Evolutionary conservation across 2,888 invertebrate species (phyloP), one percentile per base, ranked within the genome.

Genomic region (Acrocera orbiculus): DNA sequence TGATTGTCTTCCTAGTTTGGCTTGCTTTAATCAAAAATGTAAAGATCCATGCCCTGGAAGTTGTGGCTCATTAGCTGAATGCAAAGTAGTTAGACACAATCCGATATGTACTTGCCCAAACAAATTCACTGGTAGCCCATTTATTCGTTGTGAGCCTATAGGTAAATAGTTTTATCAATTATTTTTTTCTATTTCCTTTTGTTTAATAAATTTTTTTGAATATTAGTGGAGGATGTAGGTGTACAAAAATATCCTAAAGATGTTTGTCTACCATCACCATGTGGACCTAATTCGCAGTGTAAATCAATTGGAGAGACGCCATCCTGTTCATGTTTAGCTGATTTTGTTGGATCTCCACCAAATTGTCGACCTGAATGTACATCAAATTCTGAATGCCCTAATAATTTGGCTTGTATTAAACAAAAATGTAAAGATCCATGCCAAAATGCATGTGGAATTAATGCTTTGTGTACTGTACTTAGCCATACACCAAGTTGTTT

Each of bases 361-460:
- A 72, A 74, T 40, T 78, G 78, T 49, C 64, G 73, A 46, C 78
- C 78, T 5, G 77, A 79, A 60, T 81, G 81, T 52, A 67, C 75
- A 10, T 66, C 69, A 3, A 79, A 71, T 53, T 66, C 73, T 19
- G 80, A 80, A 54, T 81, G 81, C 50, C 46, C 70, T 2, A 68
- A 68, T 44, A 69, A 73, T 46, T 61, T 68, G 51, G 77, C 79
- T 27, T 82, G 82, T 50, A 64, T 76, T 5, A 73, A 73, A 49
- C 69, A 73, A 46, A 77, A 75, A 62, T 82, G 82, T 52, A 67
- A 65, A 53, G 74, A 76, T 51, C 73, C 73, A 7, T 83, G 82
- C 47, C 69, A 70, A 5, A 72, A 74, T 27, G 66, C 73, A 22
- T 82, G 82, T 51, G 81, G 77, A n/a, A 46, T 59, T 5, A 75